Evolutionary conservation across 2,113 vertebrate genomes (phyloP), one percentile per base, ranked within the genome.

Genomic region (Bubo bubo): DNA sequence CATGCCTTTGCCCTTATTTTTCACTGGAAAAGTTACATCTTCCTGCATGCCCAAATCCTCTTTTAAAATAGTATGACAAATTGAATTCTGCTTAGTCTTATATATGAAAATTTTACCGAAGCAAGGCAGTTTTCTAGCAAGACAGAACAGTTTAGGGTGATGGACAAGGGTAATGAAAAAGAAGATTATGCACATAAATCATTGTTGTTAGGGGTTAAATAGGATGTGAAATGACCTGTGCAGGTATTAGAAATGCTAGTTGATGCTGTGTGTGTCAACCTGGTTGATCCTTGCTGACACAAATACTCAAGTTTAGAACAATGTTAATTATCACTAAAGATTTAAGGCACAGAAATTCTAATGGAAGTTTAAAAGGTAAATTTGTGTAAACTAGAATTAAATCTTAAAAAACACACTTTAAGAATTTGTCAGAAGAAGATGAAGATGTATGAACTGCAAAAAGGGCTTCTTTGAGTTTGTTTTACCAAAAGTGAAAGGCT

Each of bases 101-200:
- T 72, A 41, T 49, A 58, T 75, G 86, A 96, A 95, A 86, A 93
- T 91, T 52, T 88, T 88, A 86, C 30, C 5, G 6, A 79, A 88
- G 70, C 1, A 0, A 0, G 72, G 27, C 35, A 79, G 77, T 17
- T 93, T 8, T 95, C 41, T 74, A 70, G 50, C 5, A 90, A 82
- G 71, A 24, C 18, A 62, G 68, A 75, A 55, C 18, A 73, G 19
- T 50, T 81, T 35, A 85, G 26, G 22, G 18, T 58, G 59, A 81
- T 53, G 41, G 35, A 88, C 60, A 86, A 90, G 37, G 52, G 84
- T 45, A 89, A 90, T 71, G 62, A 53, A 94, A 92, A 93, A 89
- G 52, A 85, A 80, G 68, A 88, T 84, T 70, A 55, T 43, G 83
- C 53, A 66, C 66, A 91, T 92, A 95, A 95, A 93, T 96, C 84